phyloP scores from a whole-genome alignment of 2,888 invertebrate species.

The Andrena dorsata region DNA sequence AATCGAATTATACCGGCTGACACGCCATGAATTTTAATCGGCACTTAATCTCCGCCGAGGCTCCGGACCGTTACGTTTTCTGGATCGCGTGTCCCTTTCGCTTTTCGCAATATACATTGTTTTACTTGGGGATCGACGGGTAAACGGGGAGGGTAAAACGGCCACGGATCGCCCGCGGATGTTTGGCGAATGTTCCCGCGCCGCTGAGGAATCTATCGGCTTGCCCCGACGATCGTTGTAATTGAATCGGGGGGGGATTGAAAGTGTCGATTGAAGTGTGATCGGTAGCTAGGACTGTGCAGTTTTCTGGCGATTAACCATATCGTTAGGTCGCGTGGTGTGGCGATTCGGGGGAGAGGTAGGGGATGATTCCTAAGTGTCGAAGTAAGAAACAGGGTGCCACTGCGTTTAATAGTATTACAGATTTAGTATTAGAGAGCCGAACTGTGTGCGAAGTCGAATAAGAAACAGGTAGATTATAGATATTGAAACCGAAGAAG shows the following conservation, averaged over 20 bases:
- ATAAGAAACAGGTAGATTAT: no score
- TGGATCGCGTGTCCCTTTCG: constrained; percentile 64
- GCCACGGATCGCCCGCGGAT: constrained; percentile 12
- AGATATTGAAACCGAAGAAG: no score
- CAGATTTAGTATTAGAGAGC: no score
- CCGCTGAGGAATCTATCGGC: constrained; percentile 3
- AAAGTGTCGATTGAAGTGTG: background rate
- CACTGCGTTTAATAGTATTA: no score
- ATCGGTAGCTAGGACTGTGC: background rate
- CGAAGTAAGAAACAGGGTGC: no score
- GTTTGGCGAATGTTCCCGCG: constrained; percentile 10
- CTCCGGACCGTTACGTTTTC: constrained; percentile 54
- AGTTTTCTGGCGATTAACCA: background rate
- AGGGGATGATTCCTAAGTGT: no score
- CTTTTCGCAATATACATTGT: constrained; percentile 58
- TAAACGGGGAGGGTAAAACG: constrained; percentile 1
- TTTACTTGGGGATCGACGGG: constrained; percentile 28
- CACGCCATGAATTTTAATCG: constrained; percentile 75
- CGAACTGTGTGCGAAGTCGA: no score
- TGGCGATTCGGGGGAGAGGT: no score
- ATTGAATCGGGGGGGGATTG: background rate
- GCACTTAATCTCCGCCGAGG: constrained; percentile 62
- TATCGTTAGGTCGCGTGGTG: no score
- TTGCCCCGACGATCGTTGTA: background rate
- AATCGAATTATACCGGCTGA: constrained; percentile 73